phyloP scores from a whole-genome alignment of 2,888 invertebrate genomes.

The Rutpela maculata region DNA sequence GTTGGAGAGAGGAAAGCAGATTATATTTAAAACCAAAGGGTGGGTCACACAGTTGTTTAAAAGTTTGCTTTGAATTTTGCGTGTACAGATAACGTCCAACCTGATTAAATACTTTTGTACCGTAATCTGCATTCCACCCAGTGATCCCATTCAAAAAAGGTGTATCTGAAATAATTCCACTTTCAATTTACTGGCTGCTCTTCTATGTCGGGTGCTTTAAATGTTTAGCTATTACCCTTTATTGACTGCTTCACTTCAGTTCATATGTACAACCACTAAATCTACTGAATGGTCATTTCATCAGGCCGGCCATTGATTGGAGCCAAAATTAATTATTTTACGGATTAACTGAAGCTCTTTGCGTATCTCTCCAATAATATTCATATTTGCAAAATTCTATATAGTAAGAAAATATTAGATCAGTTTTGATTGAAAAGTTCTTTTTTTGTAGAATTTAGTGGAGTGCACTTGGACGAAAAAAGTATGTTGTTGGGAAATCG shows the following conservation, averaged over 20 bases:
- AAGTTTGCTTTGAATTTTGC: constrained; percentile 30
- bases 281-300: neutral
- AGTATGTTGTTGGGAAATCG: too few relatives aligned
- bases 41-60: neutral
- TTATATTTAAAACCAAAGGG: constrained; percentile 3
- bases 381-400: too few relatives aligned
- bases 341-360: neutral
- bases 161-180: constrained; percentile 11
- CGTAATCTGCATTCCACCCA: constrained; percentile 17
- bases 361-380: too few relatives aligned
- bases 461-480: too few relatives aligned
- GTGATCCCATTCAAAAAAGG: constrained; percentile 24
- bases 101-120: constrained; percentile 30
- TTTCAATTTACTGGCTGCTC: constrained; percentile 19
- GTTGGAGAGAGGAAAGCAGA: constrained; percentile 4
- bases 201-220: neutral
- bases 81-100: constrained; percentile 12
- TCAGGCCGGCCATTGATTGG: neutral
- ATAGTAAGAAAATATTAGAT: too few relatives aligned
- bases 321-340: neutral
- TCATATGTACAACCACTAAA: neutral
- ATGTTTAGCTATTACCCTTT: constrained; percentile 2
- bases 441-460: too few relatives aligned
- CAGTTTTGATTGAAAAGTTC: too few relatives aligned
- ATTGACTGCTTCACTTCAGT: constrained; percentile 2